Base-by-base conservation (phyloP, 2,113 vertebrate genomes). In the Pardalotus punctatus region DNA sequence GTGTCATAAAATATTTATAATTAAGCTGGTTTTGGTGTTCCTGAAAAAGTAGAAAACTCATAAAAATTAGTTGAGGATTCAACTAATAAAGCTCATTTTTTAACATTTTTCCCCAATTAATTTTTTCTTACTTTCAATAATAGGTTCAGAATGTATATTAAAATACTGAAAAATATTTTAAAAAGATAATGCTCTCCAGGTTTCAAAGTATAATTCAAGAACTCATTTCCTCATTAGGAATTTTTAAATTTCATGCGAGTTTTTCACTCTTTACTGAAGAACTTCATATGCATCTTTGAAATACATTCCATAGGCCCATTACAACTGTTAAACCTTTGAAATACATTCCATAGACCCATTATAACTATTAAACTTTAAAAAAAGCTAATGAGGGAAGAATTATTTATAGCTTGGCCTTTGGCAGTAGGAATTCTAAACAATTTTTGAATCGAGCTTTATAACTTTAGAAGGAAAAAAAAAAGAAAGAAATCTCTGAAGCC, bases 401-500 rank as follows among this genome's bases (percentile, higher is more conserved):
- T 98, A 98, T 98, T 98, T 97, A 97, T 98, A 97, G 76, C 93
- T 95, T 94, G 97, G 96, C 97, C 96, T 92, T 95, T 95, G 77
- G 95, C 95, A 93, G 83, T 62, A 96, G 74, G 95, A 97, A 97
- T 97, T 96, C 86, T 80, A 94, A 93, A 62, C 89, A 97, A 88
- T 71, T 97, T 98, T 92, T 97, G 83, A 94, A 96, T 96, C 85
- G 85, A 94, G 80, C 36, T 93, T 87, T 95, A 72, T 80, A 93
- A 91, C 51, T 94, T 95, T 56, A 86, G 81, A 70, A 29, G 5
- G 1, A 5, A 16, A 72, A 89, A 87, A 88, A 94, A 33, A 36
- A 57, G 10, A 56, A 96, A 73, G 11, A 88, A 88, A 78, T 29
- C 78, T 88, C 94, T 86, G 33, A 85, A 97, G 67, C 22, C 79